Conservation (phyloP, 2,888 invertebrate species). For the Apamea sordens region DNA sequence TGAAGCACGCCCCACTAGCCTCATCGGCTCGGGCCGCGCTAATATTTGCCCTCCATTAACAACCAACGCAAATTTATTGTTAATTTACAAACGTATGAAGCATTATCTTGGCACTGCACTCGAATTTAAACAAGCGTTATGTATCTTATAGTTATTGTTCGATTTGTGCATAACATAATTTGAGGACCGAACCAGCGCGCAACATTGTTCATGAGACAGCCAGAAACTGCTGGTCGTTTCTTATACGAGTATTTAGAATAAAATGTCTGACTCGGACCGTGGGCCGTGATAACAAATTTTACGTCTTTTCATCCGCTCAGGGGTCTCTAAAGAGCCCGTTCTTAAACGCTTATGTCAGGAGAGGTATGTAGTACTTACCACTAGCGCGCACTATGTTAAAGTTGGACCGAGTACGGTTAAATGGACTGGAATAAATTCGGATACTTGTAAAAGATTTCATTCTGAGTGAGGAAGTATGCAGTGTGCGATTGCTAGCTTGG, state of each 20-base stretch:
- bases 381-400: constrained; percentile 28
- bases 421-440: constrained; percentile 52
- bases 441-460: constrained; percentile 48
- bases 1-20: constrained; percentile 62
- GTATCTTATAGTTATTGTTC: constrained; percentile 44
- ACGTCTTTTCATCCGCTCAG: constrained; percentile 52
- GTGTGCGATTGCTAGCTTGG: constrained; percentile 17
- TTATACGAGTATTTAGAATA: constrained; percentile 35
- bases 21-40: constrained; percentile 67
- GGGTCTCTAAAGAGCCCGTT: constrained; percentile 41
- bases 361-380: constrained; percentile 27
- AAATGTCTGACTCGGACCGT: constrained; percentile 26
- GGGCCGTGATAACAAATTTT: constrained; percentile 44
- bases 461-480: constrained; percentile 3
- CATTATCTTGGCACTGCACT: constrained; percentile 64
- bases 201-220: background rate
- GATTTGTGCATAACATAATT: constrained; percentile 39
- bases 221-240: background rate
- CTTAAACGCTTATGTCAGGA: constrained; percentile 50
- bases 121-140: constrained; percentile 49
- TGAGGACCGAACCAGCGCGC: background rate
- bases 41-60: constrained; percentile 74
- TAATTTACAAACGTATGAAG: constrained; percentile 70
- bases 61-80: constrained; percentile 71
- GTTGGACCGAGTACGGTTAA: constrained; percentile 45